Evolutionary conservation across 2,888 invertebrate species (phyloP).

Genomic region (Eristalis arbustorum): DNA sequence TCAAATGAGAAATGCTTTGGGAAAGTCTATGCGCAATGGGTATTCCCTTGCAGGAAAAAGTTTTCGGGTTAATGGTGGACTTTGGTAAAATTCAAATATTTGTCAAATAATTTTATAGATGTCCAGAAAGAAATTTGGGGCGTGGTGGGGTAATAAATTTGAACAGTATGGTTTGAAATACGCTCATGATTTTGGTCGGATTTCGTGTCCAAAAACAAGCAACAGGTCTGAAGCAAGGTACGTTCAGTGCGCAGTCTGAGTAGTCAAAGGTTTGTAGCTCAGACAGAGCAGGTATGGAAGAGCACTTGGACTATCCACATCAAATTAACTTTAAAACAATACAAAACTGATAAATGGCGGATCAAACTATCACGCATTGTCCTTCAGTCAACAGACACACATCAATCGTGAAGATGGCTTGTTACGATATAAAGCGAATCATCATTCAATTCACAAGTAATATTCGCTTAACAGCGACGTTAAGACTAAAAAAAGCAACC

Average conservation of each 20-base stretch:
- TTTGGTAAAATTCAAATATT: neutral
- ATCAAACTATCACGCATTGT: no score
- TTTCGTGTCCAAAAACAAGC: neutral
- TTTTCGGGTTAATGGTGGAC: slow-evolving; percentile 3
- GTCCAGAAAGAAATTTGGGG: neutral
- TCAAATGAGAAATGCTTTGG: slow-evolving; percentile 36
- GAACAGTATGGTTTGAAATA: neutral
- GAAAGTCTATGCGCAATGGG: slow-evolving; percentile 51
- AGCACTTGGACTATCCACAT: no score
- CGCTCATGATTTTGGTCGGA: neutral
- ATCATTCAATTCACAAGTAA: no score
- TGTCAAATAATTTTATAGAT: neutral
- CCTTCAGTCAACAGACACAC: no score
- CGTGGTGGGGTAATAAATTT: neutral
- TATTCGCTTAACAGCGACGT: no score
- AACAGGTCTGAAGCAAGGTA: neutral
- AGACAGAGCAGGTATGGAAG: no score
- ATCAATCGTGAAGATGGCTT: no score
- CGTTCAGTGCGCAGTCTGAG: neutral
- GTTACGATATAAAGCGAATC: no score
- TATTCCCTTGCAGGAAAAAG: slow-evolving; percentile 28
- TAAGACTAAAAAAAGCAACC: no score
- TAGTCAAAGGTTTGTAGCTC: no score
- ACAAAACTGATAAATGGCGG: no score
- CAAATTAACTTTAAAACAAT: no score